These are phyloP conservation scores for Limonius californicus DNA, from an alignment of 1,140 invertebrate genomes.

Conservation along the genomic window DNA sequence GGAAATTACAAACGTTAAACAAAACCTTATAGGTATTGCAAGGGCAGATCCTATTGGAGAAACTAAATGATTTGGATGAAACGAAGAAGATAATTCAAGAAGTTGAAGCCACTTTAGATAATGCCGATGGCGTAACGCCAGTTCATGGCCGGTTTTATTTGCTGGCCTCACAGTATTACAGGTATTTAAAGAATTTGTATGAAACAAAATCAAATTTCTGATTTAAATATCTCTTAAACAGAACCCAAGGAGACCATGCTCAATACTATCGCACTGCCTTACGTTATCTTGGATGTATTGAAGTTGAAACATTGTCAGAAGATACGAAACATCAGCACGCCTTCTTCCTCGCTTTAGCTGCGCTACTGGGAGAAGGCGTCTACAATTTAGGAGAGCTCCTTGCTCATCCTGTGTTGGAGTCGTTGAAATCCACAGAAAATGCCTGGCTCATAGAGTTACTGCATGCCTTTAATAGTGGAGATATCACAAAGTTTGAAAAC, in stretches of 20 bases:
- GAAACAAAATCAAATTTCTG: too few species aligned
- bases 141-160: conserved; percentile 95
- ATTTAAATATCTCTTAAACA: too few species aligned
- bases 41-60: conserved; percentile 80
- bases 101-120: conserved; percentile 80
- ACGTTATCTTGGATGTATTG: conserved; percentile 90
- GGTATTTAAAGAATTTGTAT: too few species aligned
- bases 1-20: background rate
- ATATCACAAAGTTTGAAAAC: conserved; percentile 80
- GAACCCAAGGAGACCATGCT: conserved; percentile 81
- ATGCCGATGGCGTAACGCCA: conserved; percentile 85
- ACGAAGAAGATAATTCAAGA: conserved; percentile 90
- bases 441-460: conserved; percentile 89
- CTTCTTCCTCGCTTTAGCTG: conserved; percentile 89
- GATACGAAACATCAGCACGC: conserved; percentile 78
- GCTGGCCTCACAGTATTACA: conserved; percentile 87
- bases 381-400: conserved; percentile 97
- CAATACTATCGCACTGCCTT: conserved; percentile 94
- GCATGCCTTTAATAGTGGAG: conserved; percentile 88
- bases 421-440: conserved; percentile 76
- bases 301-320: conserved; percentile 62
- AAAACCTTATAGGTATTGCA: conserved; percentile 71
- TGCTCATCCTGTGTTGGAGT: conserved; percentile 89
- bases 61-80: conserved; percentile 75
- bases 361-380: conserved; percentile 89